These are phyloP conservation scores for Autographa gamma DNA, from an alignment of 2,888 invertebrate species.

Conservation along the genomic window DNA sequence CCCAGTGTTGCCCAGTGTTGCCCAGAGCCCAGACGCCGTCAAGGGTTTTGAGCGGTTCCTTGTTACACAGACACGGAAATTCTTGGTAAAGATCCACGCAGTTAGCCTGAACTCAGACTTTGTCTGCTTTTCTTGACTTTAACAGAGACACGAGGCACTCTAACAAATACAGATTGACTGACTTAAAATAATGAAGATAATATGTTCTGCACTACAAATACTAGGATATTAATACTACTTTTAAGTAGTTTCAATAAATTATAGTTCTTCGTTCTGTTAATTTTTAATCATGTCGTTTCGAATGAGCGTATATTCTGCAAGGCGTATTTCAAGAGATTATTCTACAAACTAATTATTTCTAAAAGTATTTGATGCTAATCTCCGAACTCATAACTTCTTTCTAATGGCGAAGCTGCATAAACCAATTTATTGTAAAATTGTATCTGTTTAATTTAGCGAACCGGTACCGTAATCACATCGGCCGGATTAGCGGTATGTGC, in stretches of 20 bases:
- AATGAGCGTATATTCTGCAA: neutral
- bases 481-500: conserved; percentile 10
- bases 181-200: too few relatives aligned
- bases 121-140: too few relatives aligned
- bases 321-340: neutral
- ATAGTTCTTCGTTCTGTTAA: conserved; percentile 4
- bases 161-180: too few relatives aligned
- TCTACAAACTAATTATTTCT: neutral
- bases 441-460: conserved; percentile 12
- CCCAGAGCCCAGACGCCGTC: neutral
- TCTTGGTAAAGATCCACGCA: too few relatives aligned
- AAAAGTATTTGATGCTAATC: neutral
- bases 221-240: too few relatives aligned
- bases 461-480: conserved; percentile 19
- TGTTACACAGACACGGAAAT: too few relatives aligned
- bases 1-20: too few relatives aligned
- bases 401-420: neutral
- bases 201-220: too few relatives aligned
- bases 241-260: neutral
- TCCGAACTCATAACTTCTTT: conserved; percentile 9
- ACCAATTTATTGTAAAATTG: conserved; percentile 7
- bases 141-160: too few relatives aligned
- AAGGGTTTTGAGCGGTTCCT: too few relatives aligned
- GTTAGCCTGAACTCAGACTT: too few relatives aligned
- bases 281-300: neutral